Evolutionary conservation across 2,113 vertebrate species (phyloP), one percentile per base, ranked within the genome.

Genomic region (Microcebus griseorufus): DNA sequence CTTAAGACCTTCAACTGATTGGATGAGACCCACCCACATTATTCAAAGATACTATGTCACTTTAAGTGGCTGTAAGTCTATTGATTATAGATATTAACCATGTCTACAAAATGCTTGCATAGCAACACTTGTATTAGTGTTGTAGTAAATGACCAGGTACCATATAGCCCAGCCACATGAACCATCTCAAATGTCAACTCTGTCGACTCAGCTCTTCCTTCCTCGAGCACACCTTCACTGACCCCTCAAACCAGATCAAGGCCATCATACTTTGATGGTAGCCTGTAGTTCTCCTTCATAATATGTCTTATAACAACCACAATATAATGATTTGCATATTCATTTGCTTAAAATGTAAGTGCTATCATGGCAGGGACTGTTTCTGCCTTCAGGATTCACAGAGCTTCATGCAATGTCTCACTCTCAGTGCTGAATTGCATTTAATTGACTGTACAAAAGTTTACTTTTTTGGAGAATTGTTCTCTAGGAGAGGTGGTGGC

Each of bases 351-450:
- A 5, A 3, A 2, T 53, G 0, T 32, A 65, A 73, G n/a, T 8
- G 81, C 88, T 53, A 34, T 17, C 3, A 48, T 12, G 27, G 27
- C 18, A 2, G 32, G 20, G 55, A 17, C 69, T 45, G 8, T 67
- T 73, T 95, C 65, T 70, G n/a, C 82, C 32, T 70, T 65, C 37
- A 32, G 23, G 65, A 78, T 73, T 34, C 2, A 12, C 0, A 11
- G 6, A 80, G 17, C 12, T n/a, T 6, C 34, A 23, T 1, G 8
- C 23, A 34, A 5, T 4, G 0, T 8, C 29, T 76, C 12, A 8
- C 10, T 83, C 23, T 69, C 62, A 55, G 34, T 27, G 58, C 23
- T 17, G 12, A 70, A 42, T 65, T 32, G 9, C 10, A 48, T 32
- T 58, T 75, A 58, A 7, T 7, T n/a, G 32, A 18, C 9, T 27